Conservation (phyloP, 1,140 invertebrate genomes). For the Colletes gigas region DNA sequence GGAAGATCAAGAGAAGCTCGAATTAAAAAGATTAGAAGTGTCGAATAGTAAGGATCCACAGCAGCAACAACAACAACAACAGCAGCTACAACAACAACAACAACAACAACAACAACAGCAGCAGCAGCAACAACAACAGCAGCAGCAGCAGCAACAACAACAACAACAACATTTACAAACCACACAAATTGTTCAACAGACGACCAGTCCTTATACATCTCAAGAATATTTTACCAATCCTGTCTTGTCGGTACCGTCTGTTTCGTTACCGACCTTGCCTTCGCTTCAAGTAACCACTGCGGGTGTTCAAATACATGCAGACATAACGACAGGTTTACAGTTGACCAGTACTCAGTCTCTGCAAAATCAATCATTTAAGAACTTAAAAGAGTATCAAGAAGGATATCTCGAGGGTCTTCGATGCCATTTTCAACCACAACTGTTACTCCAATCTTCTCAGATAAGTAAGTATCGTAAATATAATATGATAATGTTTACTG, state of each 20-base stretch:
- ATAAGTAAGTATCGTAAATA: slow-evolving; percentile 67
- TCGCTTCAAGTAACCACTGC: slow-evolving; percentile 71
- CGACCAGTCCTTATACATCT: slow-evolving; percentile 60
- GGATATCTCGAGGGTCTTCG: slow-evolving; percentile 79
- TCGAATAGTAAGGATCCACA: slow-evolving; percentile 73
- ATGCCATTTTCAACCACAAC: slow-evolving; percentile 67
- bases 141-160: slow-evolving; percentile 65
- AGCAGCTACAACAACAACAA: slow-evolving; percentile 70
- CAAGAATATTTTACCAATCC: slow-evolving; percentile 82
- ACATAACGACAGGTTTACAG: slow-evolving; percentile 70
- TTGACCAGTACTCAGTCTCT: slow-evolving; percentile 67
- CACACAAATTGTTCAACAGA: slow-evolving; percentile 69
- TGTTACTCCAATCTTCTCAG: slow-evolving; percentile 74
- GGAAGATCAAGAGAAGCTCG: slow-evolving; percentile 76
- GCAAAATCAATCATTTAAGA: slow-evolving; percentile 67
- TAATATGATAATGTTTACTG: not conserved
- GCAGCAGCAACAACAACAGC: slow-evolving; percentile 63
- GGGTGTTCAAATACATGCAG: slow-evolving; percentile 74
- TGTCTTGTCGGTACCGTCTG: slow-evolving; percentile 71
- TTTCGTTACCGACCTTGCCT: slow-evolving; percentile 73
- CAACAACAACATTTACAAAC: slow-evolving; percentile 63
- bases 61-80: slow-evolving; percentile 68
- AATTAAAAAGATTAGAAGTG: slow-evolving; percentile 75
- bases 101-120: slow-evolving; percentile 66
- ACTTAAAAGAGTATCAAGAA: slow-evolving; percentile 69